Base-by-base conservation (phyloP, 2,888 invertebrate genomes). In the Crocallis elinguaria region DNA sequence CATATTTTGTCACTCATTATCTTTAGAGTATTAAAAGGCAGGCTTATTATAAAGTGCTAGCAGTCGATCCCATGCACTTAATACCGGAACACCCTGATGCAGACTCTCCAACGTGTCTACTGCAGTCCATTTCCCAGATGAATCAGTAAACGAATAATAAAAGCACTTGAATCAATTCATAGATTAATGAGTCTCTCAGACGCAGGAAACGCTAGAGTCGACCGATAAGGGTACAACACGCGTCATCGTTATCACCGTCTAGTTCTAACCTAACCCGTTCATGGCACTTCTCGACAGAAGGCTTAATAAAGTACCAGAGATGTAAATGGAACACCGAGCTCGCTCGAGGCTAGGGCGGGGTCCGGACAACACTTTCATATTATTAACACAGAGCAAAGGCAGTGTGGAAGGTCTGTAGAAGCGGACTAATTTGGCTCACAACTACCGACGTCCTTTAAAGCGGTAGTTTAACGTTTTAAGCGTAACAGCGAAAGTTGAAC, bases 341-440 rank as follows among this genome's bases (percentile, higher is more conserved):
- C 60, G 84, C 88, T 82, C 82, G 86, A 86, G 89, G 90, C 88
- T 86, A 85, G 89, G 90, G 90, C 90, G 90, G 89, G 89, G 88
- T 82, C 79, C 85, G 82, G 73, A 87, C 86, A 88, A 88, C 90
- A 90, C 90, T 90, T 89, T 91, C 90, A 89, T 89, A 87, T 89
- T 89, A 88, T 88, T 36, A 52, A 27, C 11, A 48, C 48, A 43
- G 46, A 25, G 23, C 51, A 33, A 36, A 32, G 45, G 27, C 53
- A 54, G 53, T 49, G 43, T 12, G 33, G 48, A 33, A 48, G 12
- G 23, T 48, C 37, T 25, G 2, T 35, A 41, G 32, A 38, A 25
- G 11, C 19, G 9, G 23, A 11, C 19, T 17, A 11, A 35, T 41
- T 37, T 33, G 33, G 16, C 1, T 7, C 19, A 38, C 37, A 11